Percentiles rank a stretch among this genome's conserved stretches.
phyloP scores from a whole-genome alignment of 1,140 invertebrate species.

The Drosophila orosa region DNA sequence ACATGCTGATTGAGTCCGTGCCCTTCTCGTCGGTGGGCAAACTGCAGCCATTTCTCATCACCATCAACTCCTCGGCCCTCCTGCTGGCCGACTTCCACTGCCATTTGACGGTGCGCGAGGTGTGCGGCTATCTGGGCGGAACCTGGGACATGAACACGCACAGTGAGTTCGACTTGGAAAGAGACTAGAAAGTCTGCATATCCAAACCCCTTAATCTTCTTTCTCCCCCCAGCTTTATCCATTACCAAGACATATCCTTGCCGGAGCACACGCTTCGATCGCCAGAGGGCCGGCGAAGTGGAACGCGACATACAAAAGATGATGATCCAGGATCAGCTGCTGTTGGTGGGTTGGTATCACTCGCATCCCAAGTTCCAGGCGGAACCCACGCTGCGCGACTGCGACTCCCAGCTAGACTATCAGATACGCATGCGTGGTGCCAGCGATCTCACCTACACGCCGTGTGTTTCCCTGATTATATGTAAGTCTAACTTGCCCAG shows the following conservation, averaged over 20 bases:
- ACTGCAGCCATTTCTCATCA: slow-evolving; percentile 95
- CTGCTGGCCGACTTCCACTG: slow-evolving; percentile 97
- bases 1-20: slow-evolving; percentile 94
- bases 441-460: slow-evolving; percentile 94
- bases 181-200: background rate
- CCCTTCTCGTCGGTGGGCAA: slow-evolving; percentile 94
- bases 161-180: slow-evolving; percentile 88
- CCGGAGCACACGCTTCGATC: slow-evolving; percentile 91
- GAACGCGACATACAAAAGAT: slow-evolving; percentile 92
- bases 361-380: slow-evolving; percentile 96
- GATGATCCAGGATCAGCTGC: slow-evolving; percentile 92
- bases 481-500: slow-evolving; percentile 86
- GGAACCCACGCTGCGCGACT: slow-evolving; percentile 94
- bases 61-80: slow-evolving; percentile 94
- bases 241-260: slow-evolving; percentile 96
- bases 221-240: slow-evolving; percentile 88
- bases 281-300: slow-evolving; percentile 89
- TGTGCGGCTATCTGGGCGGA: slow-evolving; percentile 96
- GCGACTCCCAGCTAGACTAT: slow-evolving; percentile 96
- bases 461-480: slow-evolving; percentile 96
- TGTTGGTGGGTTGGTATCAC: slow-evolving; percentile 97
- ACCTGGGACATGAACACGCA: slow-evolving; percentile 97
- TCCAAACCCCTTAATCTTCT: background rate
- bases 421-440: slow-evolving; percentile 97
- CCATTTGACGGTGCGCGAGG: slow-evolving; percentile 95